Evolutionary conservation across 1,140 invertebrate species (phyloP), one percentile per base, ranked within the genome.

Genomic region (Onthophagus taurus): DNA sequence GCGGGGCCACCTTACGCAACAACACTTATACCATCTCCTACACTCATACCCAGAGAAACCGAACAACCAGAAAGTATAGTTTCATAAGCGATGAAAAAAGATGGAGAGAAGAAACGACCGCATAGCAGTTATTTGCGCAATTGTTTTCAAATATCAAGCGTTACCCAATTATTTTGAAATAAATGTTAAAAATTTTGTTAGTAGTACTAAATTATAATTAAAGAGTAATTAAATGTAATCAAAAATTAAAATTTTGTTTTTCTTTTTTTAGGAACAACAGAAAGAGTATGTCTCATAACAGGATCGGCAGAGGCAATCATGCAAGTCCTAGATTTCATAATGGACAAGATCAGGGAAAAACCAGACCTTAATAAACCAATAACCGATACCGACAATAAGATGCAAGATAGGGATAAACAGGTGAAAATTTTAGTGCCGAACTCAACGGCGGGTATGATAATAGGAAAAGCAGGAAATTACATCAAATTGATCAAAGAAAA

Each of bases 401-500:
- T 63, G 43, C 81, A 72, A 53, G 85, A 88, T 52, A 74, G 84
- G 49, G 85, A 88, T 55, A 87, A 85, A 63, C 85, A 88, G 75
- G 89, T 97, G 42, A 97, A 98, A 72, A 92, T 98, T 58, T 71
- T 99, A 54, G 92, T 99, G 60, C 95, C 95, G 48, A 99, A 98
- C 67, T 96, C 89, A 46, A 97, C 94, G 11, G 95, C 94, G 50
- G 95, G 95, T 50, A 97, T 98, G 92, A 95, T 98, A 52, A 98
- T 97, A 62, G 95, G 95, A 51, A 98, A 98, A 70, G 91, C 83
- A 45, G 95, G 95, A 39, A 89, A 88, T 67, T 97, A 89, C 60
- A 97, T 98, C 54, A 97, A 97, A 70, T 92, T 97, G 70, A 93
- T 98, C 55, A 97, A 97, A 70, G 94, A 98, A 67, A 83, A 89